Evolutionary conservation across 2,888 invertebrate genomes (phyloP), one percentile per base, ranked within the genome.

Genomic region (Nemotelus pantherinus): DNA sequence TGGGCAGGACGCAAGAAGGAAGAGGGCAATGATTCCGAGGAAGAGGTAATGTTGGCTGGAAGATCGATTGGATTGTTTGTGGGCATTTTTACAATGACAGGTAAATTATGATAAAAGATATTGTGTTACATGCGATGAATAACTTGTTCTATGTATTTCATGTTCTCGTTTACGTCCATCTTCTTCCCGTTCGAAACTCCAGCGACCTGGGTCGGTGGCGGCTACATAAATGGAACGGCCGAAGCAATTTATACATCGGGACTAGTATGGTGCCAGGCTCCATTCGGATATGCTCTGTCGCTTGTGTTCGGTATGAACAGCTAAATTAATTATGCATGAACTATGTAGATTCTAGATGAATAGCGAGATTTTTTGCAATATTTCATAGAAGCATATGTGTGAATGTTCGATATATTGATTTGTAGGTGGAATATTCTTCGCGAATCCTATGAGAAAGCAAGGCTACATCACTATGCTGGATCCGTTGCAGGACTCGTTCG

Each of bases 131-230:
- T 25, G 9, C 5, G 50, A 50, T 50, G 9, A 5, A 50, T 50
- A 7, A 5, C 5, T 50, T 7, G 5, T 50, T 50, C 50, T 50
- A 50, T 7, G 5, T 7, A 7, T 50, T 50, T 50, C 9, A 7
- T 5, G 9, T 5, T 50, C 50, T 50, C 5, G 9, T 50, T 50
- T 50, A 7, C 50, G 6, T 7, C 9, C 25, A 57, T 57, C 45
- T 72, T 3, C 2, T 7, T 57, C 53, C 57, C n/a, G 25, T 25
- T 25, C 25, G 25, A 1, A 25, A 25, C 25, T 50, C 9, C 88
- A 96, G 98, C 99, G 67, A 99, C 99, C 25, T 99, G 99, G 99
- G 99, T 99, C 75, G 99, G 99, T 80, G 99, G 99, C 63, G 99
- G 98, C 72, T 99, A 99, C 89, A 99, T 99, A 87, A 99, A 99